Base-by-base conservation (phyloP, 2,113 vertebrate genomes). In the Fregata magnificens region DNA sequence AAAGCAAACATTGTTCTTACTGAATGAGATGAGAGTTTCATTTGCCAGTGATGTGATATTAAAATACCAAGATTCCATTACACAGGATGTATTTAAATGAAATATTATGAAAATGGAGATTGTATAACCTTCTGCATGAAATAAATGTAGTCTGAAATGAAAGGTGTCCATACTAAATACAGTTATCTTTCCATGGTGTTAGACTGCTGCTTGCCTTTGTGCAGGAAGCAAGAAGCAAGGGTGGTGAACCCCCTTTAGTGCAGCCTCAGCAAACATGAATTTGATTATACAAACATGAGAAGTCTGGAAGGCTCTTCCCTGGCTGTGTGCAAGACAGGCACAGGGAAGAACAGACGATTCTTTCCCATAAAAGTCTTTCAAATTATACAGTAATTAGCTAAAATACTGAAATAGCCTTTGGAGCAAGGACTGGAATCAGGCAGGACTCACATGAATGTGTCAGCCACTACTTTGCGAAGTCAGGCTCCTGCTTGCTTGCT, bases 1-100 rank as follows among this genome's bases (percentile, higher is more conserved):
- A 91, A 88, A 36, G 80, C 80, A 97, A 92, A 93, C 66, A 67
- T 90, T 96, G 81, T 89, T 95, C 91, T 90, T 92, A 22, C 81
- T 78, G 66, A 67, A 82, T 62, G 80, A 88, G 88, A 78, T 26
- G 52, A 89, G 86, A 80, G 72, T 91, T 89, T 85, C 84, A 58
- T 94, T 94, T 97, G 56, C 86, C 31, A 71, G 74, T 0, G 0
- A 24, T 24, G 56, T 19, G 55, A 71, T 90, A 78, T 78, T 90
- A 80, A 94, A 94, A 86, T 77, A 69, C 71, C 32, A 47, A 72
- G 80, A 69, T 91, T 70, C 82, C 74, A 78, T 95, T 94, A 84
- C 28, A 32, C 1, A 3, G 58, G 29, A 55, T 78, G 82, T 88
- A 78, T 81, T 83, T 81, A 89, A 90, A 71, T 93, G 69, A 82